phyloP scores from a whole-genome alignment of 1,140 invertebrate species.

The Habropoda laboriosa region DNA sequence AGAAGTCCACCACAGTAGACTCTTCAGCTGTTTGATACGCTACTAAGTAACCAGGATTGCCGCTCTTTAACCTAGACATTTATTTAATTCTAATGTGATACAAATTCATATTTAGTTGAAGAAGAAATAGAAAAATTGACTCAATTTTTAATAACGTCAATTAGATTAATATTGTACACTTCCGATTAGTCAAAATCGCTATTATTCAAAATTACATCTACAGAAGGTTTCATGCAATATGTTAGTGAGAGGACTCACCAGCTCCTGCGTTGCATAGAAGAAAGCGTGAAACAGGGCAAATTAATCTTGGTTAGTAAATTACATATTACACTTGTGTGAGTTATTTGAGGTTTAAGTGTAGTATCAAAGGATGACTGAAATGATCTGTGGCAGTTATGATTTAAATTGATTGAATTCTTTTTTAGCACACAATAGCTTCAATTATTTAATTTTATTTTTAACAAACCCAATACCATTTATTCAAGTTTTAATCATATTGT shows the following conservation, averaged over 20 bases:
- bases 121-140: slow-evolving; percentile 18
- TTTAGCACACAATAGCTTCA: background rate
- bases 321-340: slow-evolving; percentile 37
- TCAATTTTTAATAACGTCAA: background rate
- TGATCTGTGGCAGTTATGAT: slow-evolving; percentile 1
- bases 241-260: slow-evolving; percentile 64
- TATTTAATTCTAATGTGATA: slow-evolving; percentile 5
- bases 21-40: slow-evolving; percentile 83
- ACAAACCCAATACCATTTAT: background rate
- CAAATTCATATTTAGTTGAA: background rate
- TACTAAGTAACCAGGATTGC: slow-evolving; percentile 87
- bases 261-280: slow-evolving; percentile 53
- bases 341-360: slow-evolving; percentile 2
- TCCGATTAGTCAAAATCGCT: background rate
- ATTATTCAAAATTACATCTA: slow-evolving; percentile 24
- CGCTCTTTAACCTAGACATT: slow-evolving; percentile 84
- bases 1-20: slow-evolving; percentile 80
- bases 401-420: slow-evolving; percentile 10
- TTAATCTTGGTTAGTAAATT: slow-evolving; percentile 59
- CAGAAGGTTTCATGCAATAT: slow-evolving; percentile 15
- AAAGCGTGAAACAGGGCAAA: slow-evolving; percentile 63
- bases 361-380: slow-evolving; percentile 15
- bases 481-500: background rate
- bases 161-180: slow-evolving; percentile 12
- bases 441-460: background rate